Evolutionary conservation across 2,888 invertebrate genomes (phyloP).

Genomic region (Drosophila mercatorum): DNA sequence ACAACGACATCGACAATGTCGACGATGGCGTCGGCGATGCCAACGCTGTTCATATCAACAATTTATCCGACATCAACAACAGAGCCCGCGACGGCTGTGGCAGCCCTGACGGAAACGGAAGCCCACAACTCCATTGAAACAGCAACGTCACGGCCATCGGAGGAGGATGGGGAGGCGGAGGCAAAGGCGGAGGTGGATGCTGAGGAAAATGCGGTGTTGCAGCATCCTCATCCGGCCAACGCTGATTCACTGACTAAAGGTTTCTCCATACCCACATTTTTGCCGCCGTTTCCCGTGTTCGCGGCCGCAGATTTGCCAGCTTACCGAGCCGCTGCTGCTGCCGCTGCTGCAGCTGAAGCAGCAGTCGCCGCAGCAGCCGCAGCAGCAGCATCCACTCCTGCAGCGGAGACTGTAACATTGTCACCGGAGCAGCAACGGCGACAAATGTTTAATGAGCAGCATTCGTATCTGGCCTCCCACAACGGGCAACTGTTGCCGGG

Average conservation of each 20-base stretch:
- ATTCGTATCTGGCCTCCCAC: constrained; percentile 78
- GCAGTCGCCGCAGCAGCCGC: constrained; percentile 57
- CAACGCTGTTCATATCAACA: constrained; percentile 68
- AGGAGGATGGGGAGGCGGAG: neutral
- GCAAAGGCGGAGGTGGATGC: neutral
- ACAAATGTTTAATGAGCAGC: constrained; percentile 77
- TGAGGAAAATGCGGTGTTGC: constrained; percentile 25
- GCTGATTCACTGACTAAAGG: constrained; percentile 82
- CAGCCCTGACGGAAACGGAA: constrained; percentile 61
- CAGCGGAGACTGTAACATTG: constrained; percentile 56
- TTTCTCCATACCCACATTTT: constrained; percentile 82
- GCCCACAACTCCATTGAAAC: constrained; percentile 69
- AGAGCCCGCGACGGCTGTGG: constrained; percentile 22
- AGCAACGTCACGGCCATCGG: constrained; percentile 23
- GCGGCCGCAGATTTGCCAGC: constrained; percentile 80
- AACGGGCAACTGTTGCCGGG: constrained; percentile 50
- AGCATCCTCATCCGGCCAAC: constrained; percentile 60
- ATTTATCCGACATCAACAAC: constrained; percentile 61
- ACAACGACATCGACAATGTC: constrained; percentile 11
- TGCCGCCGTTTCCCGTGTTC: constrained; percentile 82
- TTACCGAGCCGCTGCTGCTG: constrained; percentile 69
- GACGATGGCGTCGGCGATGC: constrained; percentile 15
- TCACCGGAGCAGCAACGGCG: constrained; percentile 74
- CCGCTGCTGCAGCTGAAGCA: constrained; percentile 58
- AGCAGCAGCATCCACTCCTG: constrained; percentile 49